These are phyloP conservation scores for Alcedo quadribrachys DNA, from an alignment of 2,797 vertebrate species.

Conservation along the genomic window DNA sequence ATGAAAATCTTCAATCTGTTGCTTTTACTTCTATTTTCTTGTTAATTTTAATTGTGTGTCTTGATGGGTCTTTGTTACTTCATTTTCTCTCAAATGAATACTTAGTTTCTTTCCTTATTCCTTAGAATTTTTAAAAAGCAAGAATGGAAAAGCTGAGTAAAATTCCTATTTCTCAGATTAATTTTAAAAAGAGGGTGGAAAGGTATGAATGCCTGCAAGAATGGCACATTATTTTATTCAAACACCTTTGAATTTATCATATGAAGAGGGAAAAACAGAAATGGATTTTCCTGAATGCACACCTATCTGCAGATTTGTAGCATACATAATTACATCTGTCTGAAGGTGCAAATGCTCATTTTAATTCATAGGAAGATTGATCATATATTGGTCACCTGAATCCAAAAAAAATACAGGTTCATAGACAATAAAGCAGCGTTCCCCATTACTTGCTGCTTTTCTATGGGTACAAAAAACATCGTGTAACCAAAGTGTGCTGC, in stretches of 20 bases:
- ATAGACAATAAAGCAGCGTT: not conserved
- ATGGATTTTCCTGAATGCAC: not conserved
- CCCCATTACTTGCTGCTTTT: not conserved
- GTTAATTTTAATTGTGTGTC: not conserved
- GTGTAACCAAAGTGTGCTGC: not conserved
- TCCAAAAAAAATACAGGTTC: not conserved
- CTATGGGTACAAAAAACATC: not conserved
- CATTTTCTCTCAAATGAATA: not conserved
- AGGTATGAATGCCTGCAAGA: not conserved
- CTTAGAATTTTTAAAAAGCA: not conserved
- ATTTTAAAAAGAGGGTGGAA: not conserved
- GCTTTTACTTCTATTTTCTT: not conserved
- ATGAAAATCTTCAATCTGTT: not conserved
- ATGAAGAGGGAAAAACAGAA: not conserved
- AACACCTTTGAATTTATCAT: not conserved
- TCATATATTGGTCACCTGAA: not conserved
- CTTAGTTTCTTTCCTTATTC: not conserved
- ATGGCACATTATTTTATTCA: not conserved
- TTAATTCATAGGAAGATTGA: not conserved
- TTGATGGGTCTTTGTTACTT: not conserved
- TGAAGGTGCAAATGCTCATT: conserved; percentile 12
- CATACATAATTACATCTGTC: not conserved
- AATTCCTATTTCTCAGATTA: not conserved
- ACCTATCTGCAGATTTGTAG: conserved; percentile 2
- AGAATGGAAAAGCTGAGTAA: not conserved